Conservation (phyloP, 2,797 vertebrate genomes). For the Crocidura indochinensis region DNA sequence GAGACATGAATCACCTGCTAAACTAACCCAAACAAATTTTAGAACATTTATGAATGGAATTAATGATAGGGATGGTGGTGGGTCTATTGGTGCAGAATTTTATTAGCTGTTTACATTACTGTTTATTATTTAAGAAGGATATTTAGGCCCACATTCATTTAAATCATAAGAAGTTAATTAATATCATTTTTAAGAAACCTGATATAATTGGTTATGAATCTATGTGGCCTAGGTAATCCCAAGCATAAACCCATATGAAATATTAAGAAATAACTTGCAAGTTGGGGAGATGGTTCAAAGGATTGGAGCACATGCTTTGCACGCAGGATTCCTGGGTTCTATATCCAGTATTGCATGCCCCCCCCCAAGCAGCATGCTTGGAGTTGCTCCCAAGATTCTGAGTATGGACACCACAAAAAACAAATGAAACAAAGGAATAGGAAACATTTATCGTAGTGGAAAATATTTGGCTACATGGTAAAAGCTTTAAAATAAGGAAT, state of each 20-base stretch:
- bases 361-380: too few species aligned
- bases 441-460: neutral
- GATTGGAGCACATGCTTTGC: too few species aligned
- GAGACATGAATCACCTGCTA: neutral
- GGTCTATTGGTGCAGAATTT: neutral
- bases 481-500: constrained; percentile 26
- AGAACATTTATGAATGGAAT: neutral
- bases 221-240: neutral
- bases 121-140: neutral
- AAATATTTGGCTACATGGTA: neutral
- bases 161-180: neutral
- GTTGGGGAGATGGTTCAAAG: too few species aligned
- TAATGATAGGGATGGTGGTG: neutral
- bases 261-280: neutral
- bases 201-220: neutral
- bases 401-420: neutral
- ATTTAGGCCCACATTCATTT: neutral
- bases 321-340: too few species aligned
- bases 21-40: neutral
- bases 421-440: too few species aligned
- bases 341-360: too few species aligned
- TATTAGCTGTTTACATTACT: neutral
- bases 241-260: neutral
- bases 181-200: neutral
- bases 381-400: too few species aligned